Evolutionary conservation across 1,140 invertebrate species (phyloP).

Genomic region (Streblospio benedicti): DNA sequence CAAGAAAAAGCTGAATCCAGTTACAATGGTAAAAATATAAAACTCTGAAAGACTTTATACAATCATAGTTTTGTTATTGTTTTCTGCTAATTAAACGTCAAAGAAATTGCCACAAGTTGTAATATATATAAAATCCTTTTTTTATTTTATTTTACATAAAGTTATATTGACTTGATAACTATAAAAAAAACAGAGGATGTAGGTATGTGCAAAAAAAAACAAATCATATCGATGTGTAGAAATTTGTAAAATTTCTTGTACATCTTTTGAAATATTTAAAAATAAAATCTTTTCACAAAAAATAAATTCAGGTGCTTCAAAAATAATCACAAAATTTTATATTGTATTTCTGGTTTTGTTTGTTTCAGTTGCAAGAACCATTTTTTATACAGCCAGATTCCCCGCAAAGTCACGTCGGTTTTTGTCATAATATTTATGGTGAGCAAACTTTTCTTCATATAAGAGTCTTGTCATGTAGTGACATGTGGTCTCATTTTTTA

Average conservation of each 20-base stretch:
- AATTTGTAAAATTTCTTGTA: no score
- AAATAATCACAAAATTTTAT: no score
- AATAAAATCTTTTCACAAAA: no score
- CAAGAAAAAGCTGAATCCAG: conserved; percentile 6
- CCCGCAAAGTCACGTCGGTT: conserved; percentile 3
- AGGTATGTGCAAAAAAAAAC: no score
- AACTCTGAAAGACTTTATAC: not conserved
- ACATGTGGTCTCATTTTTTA: no score
- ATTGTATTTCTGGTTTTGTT: not conserved
- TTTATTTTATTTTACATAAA: not conserved
- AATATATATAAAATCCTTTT: not conserved
- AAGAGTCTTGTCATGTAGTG: no score
- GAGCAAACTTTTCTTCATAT: conserved; percentile 16
- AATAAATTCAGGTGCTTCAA: no score
- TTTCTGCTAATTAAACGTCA: not conserved
- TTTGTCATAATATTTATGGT: conserved; percentile 34
- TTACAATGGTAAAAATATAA: conserved; percentile 6
- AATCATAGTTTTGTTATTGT: not conserved
- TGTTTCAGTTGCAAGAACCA: conserved; percentile 1
- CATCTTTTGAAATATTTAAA: no score
- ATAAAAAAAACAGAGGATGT: no score
- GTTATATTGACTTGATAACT: no score
- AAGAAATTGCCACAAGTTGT: no score
- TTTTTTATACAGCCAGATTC: conserved; percentile 1
- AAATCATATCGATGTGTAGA: no score